Evolutionary conservation across 1,140 invertebrate genomes (phyloP).

Genomic region (Rhizoglyphus robini): DNA sequence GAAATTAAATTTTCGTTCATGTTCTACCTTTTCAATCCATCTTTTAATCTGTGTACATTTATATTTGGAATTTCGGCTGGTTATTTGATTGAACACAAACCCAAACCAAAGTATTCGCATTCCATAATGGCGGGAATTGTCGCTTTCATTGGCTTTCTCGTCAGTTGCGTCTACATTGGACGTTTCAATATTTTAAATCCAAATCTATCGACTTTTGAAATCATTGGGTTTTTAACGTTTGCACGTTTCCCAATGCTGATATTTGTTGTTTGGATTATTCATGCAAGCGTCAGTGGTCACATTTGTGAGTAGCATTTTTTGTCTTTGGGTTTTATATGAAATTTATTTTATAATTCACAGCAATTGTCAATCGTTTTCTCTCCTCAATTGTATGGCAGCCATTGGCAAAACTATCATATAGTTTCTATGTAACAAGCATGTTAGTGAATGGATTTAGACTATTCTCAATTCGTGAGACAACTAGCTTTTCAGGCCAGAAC

Average conservation of each 20-base stretch:
- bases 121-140: neutral
- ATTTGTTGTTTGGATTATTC: neutral
- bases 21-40: conserved; percentile 16
- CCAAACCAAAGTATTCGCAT: neutral
- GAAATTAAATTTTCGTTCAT: neutral
- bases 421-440: conserved; percentile 2
- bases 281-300: neutral
- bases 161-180: neutral
- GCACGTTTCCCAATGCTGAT: neutral
- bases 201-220: neutral
- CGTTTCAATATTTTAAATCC: neutral
- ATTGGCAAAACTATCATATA: conserved; percentile 6
- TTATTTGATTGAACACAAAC: neutral
- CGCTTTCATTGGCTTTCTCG: neutral
- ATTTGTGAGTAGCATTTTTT: neutral
- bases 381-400: conserved; percentile 5
- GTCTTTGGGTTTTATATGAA: neutral
- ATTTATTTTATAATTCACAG: neutral
- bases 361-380: conserved; percentile 1
- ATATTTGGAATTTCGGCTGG: conserved; percentile 3
- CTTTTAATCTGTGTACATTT: conserved; percentile 12
- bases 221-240: neutral
- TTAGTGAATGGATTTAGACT: neutral
- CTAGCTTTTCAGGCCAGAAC: neutral
- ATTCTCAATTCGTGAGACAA: conserved; percentile 13